Evolutionary conservation across 1,140 invertebrate genomes (phyloP).

Genomic region (Apis cerana): DNA sequence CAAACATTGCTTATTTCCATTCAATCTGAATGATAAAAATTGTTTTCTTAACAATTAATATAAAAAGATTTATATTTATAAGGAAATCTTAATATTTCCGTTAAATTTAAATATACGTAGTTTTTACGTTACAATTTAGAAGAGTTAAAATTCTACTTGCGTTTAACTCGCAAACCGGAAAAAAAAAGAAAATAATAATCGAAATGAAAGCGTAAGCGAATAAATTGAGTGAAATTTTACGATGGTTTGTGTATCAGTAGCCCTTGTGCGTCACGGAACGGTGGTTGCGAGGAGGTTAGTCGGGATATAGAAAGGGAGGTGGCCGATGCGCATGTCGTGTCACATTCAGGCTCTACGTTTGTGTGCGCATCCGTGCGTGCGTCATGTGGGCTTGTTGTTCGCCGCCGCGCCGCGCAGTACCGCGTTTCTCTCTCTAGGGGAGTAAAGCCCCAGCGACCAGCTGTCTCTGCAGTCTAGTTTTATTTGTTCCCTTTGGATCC

Average conservation of each 20-base stretch:
- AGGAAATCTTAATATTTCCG: neutral
- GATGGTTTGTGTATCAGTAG: conserved; percentile 8
- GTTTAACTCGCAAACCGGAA: neutral
- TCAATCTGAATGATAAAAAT: too few relatives aligned
- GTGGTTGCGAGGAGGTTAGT: neutral
- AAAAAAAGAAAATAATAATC: neutral
- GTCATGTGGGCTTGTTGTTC: conserved; percentile 55
- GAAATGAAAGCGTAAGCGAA: neutral
- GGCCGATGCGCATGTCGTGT: neutral
- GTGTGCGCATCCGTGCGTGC: conserved; percentile 38
- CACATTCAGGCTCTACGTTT: neutral
- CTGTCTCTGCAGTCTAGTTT: conserved; percentile 59
- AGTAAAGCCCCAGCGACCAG: conserved; percentile 52
- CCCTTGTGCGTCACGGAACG: neutral
- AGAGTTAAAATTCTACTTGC: too few relatives aligned
- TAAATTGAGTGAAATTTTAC: neutral
- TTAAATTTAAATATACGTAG: neutral
- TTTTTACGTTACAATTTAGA: too few relatives aligned
- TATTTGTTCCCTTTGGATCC: conserved; percentile 48
- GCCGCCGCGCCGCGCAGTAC: neutral
- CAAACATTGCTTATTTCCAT: neutral
- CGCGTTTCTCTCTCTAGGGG: conserved; percentile 28
- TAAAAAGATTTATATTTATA: neutral
- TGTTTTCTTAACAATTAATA: too few relatives aligned
- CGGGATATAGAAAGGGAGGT: neutral